Conservation (phyloP, 64 coral and sea anemone species). For the Montipora cactus region DNA sequence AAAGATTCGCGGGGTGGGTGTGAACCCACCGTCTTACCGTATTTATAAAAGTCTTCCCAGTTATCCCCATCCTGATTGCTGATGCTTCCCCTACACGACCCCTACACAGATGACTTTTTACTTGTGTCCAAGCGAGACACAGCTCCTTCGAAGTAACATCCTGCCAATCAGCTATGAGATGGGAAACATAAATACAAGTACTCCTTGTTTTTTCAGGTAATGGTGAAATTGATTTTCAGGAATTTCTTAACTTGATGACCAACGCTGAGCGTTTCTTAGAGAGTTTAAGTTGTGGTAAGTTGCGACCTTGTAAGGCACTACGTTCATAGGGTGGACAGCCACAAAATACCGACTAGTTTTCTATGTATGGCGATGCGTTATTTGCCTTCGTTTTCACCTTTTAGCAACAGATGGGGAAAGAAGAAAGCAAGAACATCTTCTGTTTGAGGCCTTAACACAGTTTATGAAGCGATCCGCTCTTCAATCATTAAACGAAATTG, state of each 20-base stretch:
- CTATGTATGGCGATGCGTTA: too few relatives aligned
- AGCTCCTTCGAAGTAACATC: too few relatives aligned
- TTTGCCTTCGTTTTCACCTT: background rate
- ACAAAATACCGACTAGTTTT: too few relatives aligned
- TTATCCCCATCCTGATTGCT: too few relatives aligned
- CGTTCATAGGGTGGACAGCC: too few relatives aligned
- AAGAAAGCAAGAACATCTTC: constrained; percentile 15
- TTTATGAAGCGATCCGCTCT: constrained; percentile 98
- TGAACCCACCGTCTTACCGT: too few relatives aligned
- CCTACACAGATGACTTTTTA: too few relatives aligned
- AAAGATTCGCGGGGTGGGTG: too few relatives aligned
- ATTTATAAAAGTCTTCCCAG: too few relatives aligned
- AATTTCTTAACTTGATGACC: constrained; percentile 97
- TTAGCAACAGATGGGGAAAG: background rate
- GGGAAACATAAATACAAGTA: background rate
- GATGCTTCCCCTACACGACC: too few relatives aligned
- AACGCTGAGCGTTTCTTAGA: constrained; percentile 96
- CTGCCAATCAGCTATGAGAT: background rate
- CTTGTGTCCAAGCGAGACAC: too few relatives aligned
- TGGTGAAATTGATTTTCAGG: constrained; percentile 96
- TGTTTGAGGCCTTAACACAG: constrained; percentile 94
- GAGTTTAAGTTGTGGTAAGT: constrained; percentile 51
- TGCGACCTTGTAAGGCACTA: background rate
- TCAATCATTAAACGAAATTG: constrained; percentile 97
- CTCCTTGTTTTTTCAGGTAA: constrained; percentile 67